These are phyloP conservation scores for Maconellicoccus hirsutus DNA, from an alignment of 1,140 invertebrate genomes.

Conservation along the genomic window DNA sequence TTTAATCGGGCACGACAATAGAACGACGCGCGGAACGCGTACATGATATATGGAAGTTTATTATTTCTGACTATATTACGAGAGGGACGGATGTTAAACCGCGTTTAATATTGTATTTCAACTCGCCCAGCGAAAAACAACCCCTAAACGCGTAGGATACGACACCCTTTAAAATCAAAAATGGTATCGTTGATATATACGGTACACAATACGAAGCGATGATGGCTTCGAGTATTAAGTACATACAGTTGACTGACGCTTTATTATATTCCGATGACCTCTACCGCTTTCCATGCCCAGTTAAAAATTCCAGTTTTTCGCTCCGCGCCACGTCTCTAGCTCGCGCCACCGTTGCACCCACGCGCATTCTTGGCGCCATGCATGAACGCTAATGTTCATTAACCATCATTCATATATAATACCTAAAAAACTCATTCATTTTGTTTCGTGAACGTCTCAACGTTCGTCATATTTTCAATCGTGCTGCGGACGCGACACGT, in stretches of 20 bases:
- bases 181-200: neutral
- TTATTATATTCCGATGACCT: slow-evolving; percentile 4
- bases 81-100: slow-evolving; percentile 2
- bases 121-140: neutral
- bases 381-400: slow-evolving; percentile 1
- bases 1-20: slow-evolving; percentile 5
- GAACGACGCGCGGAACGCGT: neutral
- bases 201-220: neutral
- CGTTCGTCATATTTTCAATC: neutral
- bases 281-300: neutral
- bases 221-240: slow-evolving; percentile 7
- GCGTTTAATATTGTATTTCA: neutral
- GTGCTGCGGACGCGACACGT: too few species aligned
- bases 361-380: slow-evolving; percentile 6
- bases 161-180: slow-evolving; percentile 9
- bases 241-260: slow-evolving; percentile 3
- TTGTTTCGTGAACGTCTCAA: neutral
- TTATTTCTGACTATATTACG: slow-evolving; percentile 10
- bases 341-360: neutral
- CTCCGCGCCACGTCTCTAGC: too few species aligned
- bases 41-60: slow-evolving; percentile 18
- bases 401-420: neutral
- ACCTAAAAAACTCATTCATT: neutral
- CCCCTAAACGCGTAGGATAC: neutral
- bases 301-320: neutral